These are phyloP conservation scores for Microctonus brassicae DNA, from an alignment of 2,888 invertebrate species.

Conservation along the genomic window DNA sequence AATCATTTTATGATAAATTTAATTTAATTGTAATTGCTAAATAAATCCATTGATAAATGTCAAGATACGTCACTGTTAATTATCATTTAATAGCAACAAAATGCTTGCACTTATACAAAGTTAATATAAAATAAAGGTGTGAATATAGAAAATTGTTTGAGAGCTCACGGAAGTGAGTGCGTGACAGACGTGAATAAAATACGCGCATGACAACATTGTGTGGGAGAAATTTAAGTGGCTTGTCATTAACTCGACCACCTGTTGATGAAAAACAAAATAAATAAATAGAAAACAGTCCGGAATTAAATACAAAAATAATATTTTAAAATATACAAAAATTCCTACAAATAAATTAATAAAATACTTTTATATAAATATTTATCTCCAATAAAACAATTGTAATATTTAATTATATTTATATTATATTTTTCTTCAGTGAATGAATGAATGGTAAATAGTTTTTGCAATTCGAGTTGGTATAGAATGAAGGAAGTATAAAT, in stretches of 20 bases:
- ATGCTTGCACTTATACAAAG: conserved; percentile 30
- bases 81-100: conserved; percentile 48
- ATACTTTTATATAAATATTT: neutral
- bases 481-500: conserved; percentile 24
- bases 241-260: conserved; percentile 35
- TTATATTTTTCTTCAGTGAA: no score
- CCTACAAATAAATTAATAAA: neutral
- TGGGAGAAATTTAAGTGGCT: conserved; percentile 27
- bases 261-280: no score
- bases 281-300: conserved; percentile 4
- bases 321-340: neutral
- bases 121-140: neutral
- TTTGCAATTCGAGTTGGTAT: neutral
- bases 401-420: no score
- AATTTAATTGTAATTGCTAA: conserved; percentile 54
- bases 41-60: conserved; percentile 55
- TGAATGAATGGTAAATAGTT: neutral
- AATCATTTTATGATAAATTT: conserved; percentile 49
- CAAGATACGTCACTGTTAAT: conserved; percentile 50
- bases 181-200: conserved; percentile 16
- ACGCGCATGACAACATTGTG: conserved; percentile 20
- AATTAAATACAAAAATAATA: conserved; percentile 5
- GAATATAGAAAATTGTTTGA: neutral
- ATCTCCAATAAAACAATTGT: no score
- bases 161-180: conserved; percentile 29